A percentile compares a stretch with the other conserved stretches of the same genome.
Evolutionary conservation across 2,888 invertebrate species (phyloP).

Genomic region (Idaea biselata): DNA sequence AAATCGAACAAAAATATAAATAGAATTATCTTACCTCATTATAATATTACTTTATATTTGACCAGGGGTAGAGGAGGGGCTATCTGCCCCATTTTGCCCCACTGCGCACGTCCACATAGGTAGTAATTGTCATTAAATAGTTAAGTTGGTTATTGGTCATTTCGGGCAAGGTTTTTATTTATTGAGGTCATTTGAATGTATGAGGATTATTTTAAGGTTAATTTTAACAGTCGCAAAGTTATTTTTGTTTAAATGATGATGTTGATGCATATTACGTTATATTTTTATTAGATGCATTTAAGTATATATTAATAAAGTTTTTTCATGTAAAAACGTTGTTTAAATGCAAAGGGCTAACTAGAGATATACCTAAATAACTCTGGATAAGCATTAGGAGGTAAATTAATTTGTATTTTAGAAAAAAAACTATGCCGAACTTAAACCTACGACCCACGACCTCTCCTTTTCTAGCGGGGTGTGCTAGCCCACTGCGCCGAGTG

Average conservation of each 20-base stretch:
- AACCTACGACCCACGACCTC: too few relatives aligned
- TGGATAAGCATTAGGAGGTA: too few relatives aligned
- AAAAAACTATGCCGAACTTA: too few relatives aligned
- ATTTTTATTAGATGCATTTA: slow-evolving; percentile 29
- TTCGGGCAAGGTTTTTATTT: slow-evolving; percentile 4
- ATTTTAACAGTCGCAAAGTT: slow-evolving; percentile 9
- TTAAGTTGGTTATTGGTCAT: neutral
- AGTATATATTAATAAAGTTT: slow-evolving; percentile 38
- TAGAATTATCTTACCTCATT: too few relatives aligned
- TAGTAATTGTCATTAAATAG: neutral
- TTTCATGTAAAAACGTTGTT: slow-evolving; percentile 17
- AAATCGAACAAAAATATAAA: too few relatives aligned
- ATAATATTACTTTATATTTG: too few relatives aligned
- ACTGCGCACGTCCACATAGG: too few relatives aligned
- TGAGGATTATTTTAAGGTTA: slow-evolving; percentile 9
- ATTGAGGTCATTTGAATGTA: slow-evolving; percentile 19
- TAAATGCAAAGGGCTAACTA: neutral
- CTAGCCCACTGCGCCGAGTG: too few relatives aligned
- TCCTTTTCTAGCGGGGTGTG: too few relatives aligned
- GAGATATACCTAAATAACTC: neutral
- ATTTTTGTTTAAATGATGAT: slow-evolving; percentile 1
- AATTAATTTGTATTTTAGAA: too few relatives aligned
- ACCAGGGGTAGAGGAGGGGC: too few relatives aligned
- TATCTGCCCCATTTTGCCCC: too few relatives aligned
- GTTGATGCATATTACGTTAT: slow-evolving; percentile 19